These are phyloP conservation scores for Metopia argyrocephala DNA, from an alignment of 2,888 invertebrate genomes.

Conservation along the genomic window DNA sequence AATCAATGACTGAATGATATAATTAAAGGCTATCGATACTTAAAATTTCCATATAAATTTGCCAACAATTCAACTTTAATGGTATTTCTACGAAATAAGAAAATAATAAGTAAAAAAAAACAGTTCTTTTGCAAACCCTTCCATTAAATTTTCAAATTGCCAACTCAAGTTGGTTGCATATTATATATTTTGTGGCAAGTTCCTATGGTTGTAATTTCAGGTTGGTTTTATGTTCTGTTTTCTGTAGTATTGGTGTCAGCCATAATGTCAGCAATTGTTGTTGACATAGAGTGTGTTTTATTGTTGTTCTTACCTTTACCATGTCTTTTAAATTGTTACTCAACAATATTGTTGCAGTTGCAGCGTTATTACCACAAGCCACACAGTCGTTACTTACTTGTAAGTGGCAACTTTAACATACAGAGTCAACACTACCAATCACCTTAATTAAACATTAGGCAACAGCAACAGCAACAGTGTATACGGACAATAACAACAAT, in stretches of 20 bases:
- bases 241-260: conserved; percentile 22
- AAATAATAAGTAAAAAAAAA: neutral
- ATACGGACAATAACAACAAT: too few species aligned
- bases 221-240: neutral
- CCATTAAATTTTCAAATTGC: conserved; percentile 29
- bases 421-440: conserved; percentile 64
- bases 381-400: conserved; percentile 29
- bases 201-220: neutral
- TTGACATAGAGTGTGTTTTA: conserved; percentile 47
- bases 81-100: neutral
- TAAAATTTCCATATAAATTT: neutral
- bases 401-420: conserved; percentile 53
- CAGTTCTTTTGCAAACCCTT: conserved; percentile 3
- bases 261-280: conserved; percentile 57
- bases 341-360: conserved; percentile 59
- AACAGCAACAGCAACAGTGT: conserved; percentile 44
- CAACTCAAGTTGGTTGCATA: neutral
- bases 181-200: conserved; percentile 3
- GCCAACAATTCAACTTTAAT: neutral
- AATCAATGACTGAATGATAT: neutral
- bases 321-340: conserved; percentile 58
- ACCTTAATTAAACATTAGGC: conserved; percentile 67
- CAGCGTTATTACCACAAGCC: conserved; percentile 25
- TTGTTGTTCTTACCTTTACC: conserved; percentile 44
- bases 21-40: neutral